Base-by-base conservation (phyloP, 1,140 invertebrate genomes). In the Heterodera carotae region DNA sequence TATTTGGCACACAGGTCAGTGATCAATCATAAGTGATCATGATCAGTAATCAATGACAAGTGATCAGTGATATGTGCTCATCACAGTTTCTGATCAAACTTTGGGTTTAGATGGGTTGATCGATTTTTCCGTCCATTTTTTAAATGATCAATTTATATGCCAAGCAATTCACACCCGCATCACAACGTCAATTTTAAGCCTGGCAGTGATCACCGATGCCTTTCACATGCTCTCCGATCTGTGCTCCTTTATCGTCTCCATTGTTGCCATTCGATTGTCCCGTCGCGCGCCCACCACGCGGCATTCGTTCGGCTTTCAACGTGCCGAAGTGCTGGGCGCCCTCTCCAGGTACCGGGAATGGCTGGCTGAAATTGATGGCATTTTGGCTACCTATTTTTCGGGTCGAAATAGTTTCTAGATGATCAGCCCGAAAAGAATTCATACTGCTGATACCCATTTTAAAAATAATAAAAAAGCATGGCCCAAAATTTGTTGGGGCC, bases 181-280 rank as follows among this genome's bases (percentile, higher is more conserved):
- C 39, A 6, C 12, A 43, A 43, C n/a, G n/a, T n/a, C 39, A 39
- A 39, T 39, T 53, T 53, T 15, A 56, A 74, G 94, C 91, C 91
- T 98, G 84, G 95, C 96, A 34, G 95, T 98, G 80, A 93, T 95
- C 59, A 97, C 96, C 31, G 96, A 98, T 89, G 96, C 96, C 12
- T 96, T 95, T 29, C 96, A 98, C 89, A 90, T 98, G 70, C 68
- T 97, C 60, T 96, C 94, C 75, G 96, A 98, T 89, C 95, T 98
- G 88, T 94, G 94, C 62, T 94, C 94, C 84, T 98, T 98, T 89
- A 93, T 97, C 92, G 97, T 98, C 89, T 97, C 95, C 22, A 89
- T 98, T 56, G 93, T 97, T 89, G 93, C 96, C 2, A 89, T 98
- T 81, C 96, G 93, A 91, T 91, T 98, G 39, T 93, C 94, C 0